phyloP scores from a whole-genome alignment of 30 jellyfish, hydroid and myxozoan species.

The Pseudorhiza aurosa region DNA sequence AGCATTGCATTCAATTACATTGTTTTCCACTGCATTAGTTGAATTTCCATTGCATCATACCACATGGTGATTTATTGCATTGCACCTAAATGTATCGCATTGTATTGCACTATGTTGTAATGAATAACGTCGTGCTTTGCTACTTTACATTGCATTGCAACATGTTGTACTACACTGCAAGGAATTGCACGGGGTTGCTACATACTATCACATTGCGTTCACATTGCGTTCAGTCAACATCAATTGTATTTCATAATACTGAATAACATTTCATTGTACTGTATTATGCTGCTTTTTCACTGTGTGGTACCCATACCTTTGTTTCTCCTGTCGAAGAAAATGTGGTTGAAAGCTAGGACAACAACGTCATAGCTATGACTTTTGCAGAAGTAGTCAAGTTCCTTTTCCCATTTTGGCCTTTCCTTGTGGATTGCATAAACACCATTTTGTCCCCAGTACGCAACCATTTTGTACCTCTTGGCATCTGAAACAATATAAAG shows the following conservation, averaged over 20 bases:
- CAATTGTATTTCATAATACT: no score
- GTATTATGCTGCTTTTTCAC: not conserved
- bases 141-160: no score
- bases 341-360: slow-evolving; percentile 83
- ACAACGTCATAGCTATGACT: slow-evolving; percentile 84
- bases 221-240: no score
- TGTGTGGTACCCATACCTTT: slow-evolving; percentile 44
- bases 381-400: slow-evolving; percentile 85
- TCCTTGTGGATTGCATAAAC: slow-evolving; percentile 83
- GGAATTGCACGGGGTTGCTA: no score
- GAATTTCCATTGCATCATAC: not conserved
- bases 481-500: slow-evolving; percentile 66
- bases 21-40: not conserved
- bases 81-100: not conserved
- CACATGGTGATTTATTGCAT: not conserved
- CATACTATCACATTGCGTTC: no score
- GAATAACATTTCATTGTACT: not conserved
- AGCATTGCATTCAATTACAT: not conserved
- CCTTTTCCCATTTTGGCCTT: slow-evolving; percentile 89
- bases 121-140: no score
- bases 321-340: slow-evolving; percentile 84
- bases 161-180: no score
- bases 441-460: slow-evolving; percentile 99
- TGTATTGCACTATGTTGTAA: not conserved
- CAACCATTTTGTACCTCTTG: slow-evolving; percentile 93